These are phyloP conservation scores for Rissa tridactyla DNA, from an alignment of 2,113 vertebrate genomes.

Conservation along the genomic window DNA sequence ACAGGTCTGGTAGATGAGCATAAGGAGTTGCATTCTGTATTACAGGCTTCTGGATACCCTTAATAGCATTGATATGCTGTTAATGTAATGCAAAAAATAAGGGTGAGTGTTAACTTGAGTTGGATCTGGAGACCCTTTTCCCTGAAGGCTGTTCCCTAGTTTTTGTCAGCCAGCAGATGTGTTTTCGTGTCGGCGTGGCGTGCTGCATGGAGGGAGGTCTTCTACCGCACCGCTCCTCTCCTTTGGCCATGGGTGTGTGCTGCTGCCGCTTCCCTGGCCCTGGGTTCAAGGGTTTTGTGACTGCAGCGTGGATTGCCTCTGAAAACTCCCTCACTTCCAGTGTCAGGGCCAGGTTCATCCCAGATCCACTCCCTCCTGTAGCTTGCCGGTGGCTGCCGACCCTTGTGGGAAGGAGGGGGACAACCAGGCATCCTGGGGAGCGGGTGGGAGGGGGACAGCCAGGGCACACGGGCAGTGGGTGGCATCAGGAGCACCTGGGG, in stretches of 20 bases:
- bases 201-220: not conserved
- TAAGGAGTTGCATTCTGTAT: not conserved
- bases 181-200: fast-evolving
- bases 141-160: not conserved
- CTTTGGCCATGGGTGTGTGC: fast-evolving
- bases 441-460: not conserved
- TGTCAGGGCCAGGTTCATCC: not conserved
- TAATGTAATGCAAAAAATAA: not conserved
- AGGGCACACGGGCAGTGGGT: fast-evolving
- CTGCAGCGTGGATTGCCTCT: not conserved
- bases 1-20: not conserved
- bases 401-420: fast-evolving
- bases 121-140: not conserved
- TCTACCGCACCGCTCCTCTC: fast-evolving
- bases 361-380: fast-evolving
- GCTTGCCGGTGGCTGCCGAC: fast-evolving
- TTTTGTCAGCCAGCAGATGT: not conserved
- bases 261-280: fast-evolving
- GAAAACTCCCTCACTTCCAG: not conserved
- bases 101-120: not conserved
- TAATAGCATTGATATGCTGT: not conserved
- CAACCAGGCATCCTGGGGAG: not conserved
- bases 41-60: not conserved
- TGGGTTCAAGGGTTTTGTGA: not conserved
- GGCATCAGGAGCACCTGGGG: fast-evolving